Evolutionary conservation across 1,140 invertebrate genomes (phyloP), one percentile per base, ranked within the genome.

Genomic region (Pseudomyrmex concolor): DNA sequence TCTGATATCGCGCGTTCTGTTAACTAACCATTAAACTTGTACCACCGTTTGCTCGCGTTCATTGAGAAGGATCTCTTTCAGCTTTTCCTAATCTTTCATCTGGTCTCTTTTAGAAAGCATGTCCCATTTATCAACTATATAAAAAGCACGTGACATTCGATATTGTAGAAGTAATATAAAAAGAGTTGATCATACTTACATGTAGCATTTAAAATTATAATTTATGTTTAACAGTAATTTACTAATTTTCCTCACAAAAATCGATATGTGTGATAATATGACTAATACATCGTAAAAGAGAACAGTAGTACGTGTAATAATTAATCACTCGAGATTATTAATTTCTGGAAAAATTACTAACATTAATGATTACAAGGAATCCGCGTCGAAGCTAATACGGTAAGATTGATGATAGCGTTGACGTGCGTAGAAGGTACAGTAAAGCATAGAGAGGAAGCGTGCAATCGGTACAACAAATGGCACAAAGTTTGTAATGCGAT

Each of bases 11-110:
- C 81, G 70, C 85, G 63, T 84, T 88, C 86, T 86, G 81, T 90
- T 90, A 90, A 91, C 85, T 89, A 89, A 87, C 85, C 82, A 92
- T 92, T 89, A 90, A 92, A 93, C 83, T 90, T 91, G 68, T 89
- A 91, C 68, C 72, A 55, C 67, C 13, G 77, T 90, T 89, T 86
- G 82, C 83, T 83, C 67, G 72, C 55, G 54, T 66, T 89, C 78
- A 88, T 89, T 68, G 86, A 84, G 73, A 9, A 25, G 59, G 78
- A 63, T 74, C 74, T 54, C 62, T 78, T 74, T 67, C 62, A 59
- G 62, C 62, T 54, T 89, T 84, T 89, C 63, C 66, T 72, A 84
- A 89, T 89, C 86, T 82, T 45, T 51, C 55, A 60, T 88, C 74
- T 83, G 19, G 45, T 54, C 55, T 67, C 48, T 34, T 34, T 77